Conservation (phyloP, 2,888 invertebrate species). For the Diplolepis rosae region DNA sequence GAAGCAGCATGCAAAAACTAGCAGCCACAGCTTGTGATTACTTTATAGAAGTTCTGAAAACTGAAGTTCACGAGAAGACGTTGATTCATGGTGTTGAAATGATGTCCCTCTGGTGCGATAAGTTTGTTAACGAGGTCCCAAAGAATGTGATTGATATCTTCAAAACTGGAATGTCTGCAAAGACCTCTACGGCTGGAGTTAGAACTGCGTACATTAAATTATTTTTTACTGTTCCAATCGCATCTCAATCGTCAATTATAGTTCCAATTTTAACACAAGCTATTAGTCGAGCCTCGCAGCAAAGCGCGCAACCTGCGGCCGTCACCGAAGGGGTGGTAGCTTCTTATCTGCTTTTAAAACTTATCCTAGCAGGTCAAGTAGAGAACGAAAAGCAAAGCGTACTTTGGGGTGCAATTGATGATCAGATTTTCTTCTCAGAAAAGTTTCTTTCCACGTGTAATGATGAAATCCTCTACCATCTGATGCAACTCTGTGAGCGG, state of each 20-base stretch:
- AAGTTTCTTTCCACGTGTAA: constrained; percentile 83
- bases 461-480: constrained; percentile 82
- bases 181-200: constrained; percentile 85
- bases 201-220: constrained; percentile 87
- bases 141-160: constrained; percentile 80
- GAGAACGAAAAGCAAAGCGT: constrained; percentile 75
- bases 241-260: constrained; percentile 66
- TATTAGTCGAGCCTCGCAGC: constrained; percentile 84
- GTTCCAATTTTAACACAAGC: constrained; percentile 81
- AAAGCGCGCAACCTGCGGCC: constrained; percentile 82
- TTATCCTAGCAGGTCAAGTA: constrained; percentile 74
- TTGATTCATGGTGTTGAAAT: constrained; percentile 87
- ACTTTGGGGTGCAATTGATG: constrained; percentile 84
- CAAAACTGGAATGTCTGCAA: constrained; percentile 84
- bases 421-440: constrained; percentile 88
- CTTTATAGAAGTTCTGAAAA: constrained; percentile 86
- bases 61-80: constrained; percentile 95
- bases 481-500: constrained; percentile 84
- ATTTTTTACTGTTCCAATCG: constrained; percentile 72
- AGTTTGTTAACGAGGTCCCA: constrained; percentile 80
- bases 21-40: constrained; percentile 80
- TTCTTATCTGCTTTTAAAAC: constrained; percentile 80
- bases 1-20: constrained; percentile 76
- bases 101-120: constrained; percentile 86
- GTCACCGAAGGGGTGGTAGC: constrained; percentile 84